Conservation (phyloP, 1,140 invertebrate genomes). For the Calliphora vicina region DNA sequence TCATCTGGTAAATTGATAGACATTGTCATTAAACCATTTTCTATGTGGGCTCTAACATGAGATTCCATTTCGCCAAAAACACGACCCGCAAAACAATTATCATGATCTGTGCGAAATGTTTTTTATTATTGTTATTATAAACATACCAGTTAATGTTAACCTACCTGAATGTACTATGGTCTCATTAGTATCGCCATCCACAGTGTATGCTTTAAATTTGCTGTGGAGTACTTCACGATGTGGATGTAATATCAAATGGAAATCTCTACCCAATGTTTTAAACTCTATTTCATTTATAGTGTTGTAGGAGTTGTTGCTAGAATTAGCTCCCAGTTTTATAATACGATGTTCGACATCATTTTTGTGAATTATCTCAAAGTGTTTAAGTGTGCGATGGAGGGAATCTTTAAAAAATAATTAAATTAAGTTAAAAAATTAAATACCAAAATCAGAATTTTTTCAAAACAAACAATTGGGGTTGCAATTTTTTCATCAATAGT, state of each 20-base stretch:
- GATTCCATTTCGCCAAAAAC: slow-evolving; percentile 87
- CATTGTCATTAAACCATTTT: slow-evolving; percentile 86
- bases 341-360: slow-evolving; percentile 79
- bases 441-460: neutral
- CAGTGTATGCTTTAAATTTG: slow-evolving; percentile 86
- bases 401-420: slow-evolving; percentile 19
- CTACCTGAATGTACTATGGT: slow-evolving; percentile 83
- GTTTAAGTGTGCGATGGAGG: slow-evolving; percentile 61
- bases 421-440: neutral
- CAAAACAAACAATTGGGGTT: neutral
- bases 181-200: slow-evolving; percentile 85
- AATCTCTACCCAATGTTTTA: slow-evolving; percentile 82
- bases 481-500: neutral
- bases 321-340: slow-evolving; percentile 81
- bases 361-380: slow-evolving; percentile 82
- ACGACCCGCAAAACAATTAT: slow-evolving; percentile 85
- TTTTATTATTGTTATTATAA: slow-evolving; percentile 35
- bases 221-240: slow-evolving; percentile 85
- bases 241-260: slow-evolving; percentile 85
- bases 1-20: slow-evolving; percentile 84
- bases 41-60: slow-evolving; percentile 85
- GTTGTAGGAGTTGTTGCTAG: slow-evolving; percentile 85
- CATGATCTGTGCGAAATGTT: slow-evolving; percentile 71
- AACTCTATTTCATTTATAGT: slow-evolving; percentile 88
- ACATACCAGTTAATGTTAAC: neutral